phyloP scores from a whole-genome alignment of 2,797 vertebrate species.

The Coregonus ussuriensis region DNA sequence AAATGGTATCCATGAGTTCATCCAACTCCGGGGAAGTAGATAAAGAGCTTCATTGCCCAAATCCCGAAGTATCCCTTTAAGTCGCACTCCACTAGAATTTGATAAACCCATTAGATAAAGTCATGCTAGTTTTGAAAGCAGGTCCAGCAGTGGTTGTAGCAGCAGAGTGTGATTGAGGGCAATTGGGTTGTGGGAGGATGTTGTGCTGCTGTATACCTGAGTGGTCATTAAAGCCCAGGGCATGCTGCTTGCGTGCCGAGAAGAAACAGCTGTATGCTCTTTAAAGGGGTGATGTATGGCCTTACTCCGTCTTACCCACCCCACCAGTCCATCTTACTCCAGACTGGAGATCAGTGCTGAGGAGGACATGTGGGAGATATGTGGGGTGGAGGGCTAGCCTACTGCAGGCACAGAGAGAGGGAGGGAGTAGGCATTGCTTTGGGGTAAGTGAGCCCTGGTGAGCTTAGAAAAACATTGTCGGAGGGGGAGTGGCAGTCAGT shows the following conservation, averaged over 20 bases:
- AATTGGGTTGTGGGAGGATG: neutral
- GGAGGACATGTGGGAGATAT: slow-evolving; percentile 54
- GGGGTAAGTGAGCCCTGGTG: slow-evolving; percentile 48
- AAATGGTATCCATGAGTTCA: too few relatives aligned
- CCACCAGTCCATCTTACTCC: slow-evolving; percentile 38
- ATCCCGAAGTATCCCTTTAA: too few relatives aligned
- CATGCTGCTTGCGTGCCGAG: slow-evolving; percentile 2
- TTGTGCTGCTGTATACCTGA: neutral
- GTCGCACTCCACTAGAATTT: too few relatives aligned
- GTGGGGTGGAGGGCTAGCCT: slow-evolving; percentile 20
- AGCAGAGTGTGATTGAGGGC: too few relatives aligned
- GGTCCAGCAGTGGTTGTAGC: neutral
- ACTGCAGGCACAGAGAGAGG: slow-evolving; percentile 46
- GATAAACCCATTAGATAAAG: too few relatives aligned
- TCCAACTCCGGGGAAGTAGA: too few relatives aligned
- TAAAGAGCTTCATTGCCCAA: too few relatives aligned
- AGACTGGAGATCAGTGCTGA: slow-evolving; percentile 25
- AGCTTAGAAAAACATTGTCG: slow-evolving; percentile 65
- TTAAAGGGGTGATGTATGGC: slow-evolving; percentile 78
- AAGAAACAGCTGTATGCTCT: slow-evolving; percentile 74
- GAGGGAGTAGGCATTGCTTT: slow-evolving; percentile 49
- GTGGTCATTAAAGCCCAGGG: neutral
- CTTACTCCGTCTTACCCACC: slow-evolving; percentile 77
- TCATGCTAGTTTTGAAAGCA: neutral
- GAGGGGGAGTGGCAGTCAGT: slow-evolving; percentile 64